Percentiles rank a stretch among this genome's conserved stretches.
Conservation (phyloP, 2,888 invertebrate genomes). For the Harpagoxenus sublaevis region DNA sequence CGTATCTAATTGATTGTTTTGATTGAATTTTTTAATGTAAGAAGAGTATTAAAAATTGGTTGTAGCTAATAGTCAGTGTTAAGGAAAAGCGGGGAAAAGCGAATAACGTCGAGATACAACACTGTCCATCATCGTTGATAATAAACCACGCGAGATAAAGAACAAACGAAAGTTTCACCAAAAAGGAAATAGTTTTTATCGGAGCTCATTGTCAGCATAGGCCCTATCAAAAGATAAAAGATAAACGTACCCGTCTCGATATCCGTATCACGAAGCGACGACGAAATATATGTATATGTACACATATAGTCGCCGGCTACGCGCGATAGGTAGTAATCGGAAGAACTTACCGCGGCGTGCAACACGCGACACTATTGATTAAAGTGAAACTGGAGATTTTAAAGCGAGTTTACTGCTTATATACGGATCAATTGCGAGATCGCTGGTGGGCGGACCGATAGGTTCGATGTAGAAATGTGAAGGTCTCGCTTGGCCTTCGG, state of each 20-base stretch:
- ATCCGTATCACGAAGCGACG: not conserved
- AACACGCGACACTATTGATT: conserved; percentile 74
- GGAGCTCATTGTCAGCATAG: not conserved
- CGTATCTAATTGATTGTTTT: not conserved
- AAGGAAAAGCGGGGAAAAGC: not conserved
- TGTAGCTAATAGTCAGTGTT: not conserved
- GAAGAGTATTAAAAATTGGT: not conserved
- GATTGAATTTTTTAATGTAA: not conserved
- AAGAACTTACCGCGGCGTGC: conserved; percentile 42
- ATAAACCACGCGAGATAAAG: conserved; percentile 49
- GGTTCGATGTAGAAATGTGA: not conserved
- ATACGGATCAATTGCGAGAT: conserved; percentile 19
- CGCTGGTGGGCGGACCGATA: conserved; percentile 8
- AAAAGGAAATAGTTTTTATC: conserved; percentile 60
- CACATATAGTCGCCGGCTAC: not conserved
- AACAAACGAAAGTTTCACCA: not conserved
- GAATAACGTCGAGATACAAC: not conserved
- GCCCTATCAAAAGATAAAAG: conserved; percentile 20
- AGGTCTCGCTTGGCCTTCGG: not conserved
- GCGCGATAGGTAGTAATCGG: conserved; percentile 36
- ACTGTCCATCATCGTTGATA: not conserved
- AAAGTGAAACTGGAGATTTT: conserved; percentile 64
- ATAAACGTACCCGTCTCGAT: conserved; percentile 53
- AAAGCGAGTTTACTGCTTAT: not conserved
- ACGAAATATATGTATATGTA: not conserved